Base-by-base conservation (phyloP, 1,140 invertebrate species). In the Drosophila miranda region DNA sequence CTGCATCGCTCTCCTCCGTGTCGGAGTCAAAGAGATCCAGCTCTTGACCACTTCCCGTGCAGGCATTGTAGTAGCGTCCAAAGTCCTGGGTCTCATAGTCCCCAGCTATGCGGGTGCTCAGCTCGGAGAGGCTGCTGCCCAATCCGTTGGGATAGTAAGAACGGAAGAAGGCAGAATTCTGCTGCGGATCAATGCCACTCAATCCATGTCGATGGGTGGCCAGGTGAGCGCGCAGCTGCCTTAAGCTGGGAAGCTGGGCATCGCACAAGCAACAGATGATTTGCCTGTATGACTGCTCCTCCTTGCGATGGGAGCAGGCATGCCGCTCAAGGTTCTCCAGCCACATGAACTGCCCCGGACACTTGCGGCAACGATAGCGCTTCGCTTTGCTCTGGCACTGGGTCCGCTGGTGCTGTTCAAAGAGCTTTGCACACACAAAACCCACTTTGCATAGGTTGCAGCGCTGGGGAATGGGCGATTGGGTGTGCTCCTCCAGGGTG, bases 301-400 rank as follows among this genome's bases (percentile, higher is more conserved):
- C 41, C 11, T 13, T 34, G 7, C 11, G 43, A 41, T 83, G 34
- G 5, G 60, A 42, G 56, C 89, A 90, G 0, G 59, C 67, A 34
- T 90, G 89, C 4, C 59, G 51, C 6, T 75, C 55, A 0, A 89
- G 61, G 51, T 89, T 90, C 44, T 90, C 75, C 19, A 48, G 19
- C 89, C 89, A 90, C 14, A 89, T 74, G 51, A 90, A 90, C 60
- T 80, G 89, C 0, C 82, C 89, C 0, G 89, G 89, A 53, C 89
- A 90, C 3, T 61, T 66, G 2, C 61, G 41, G 56, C 89, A 90
- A 6, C 51, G 58, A 38, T 76, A 64, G 6, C 75, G 61, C 48
- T 73, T 89, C 0, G 71, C 30, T 16, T 54, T 56, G 42, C 71
- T 83, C 2, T 68, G 30, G 26, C 89, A 90, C 11, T 90, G 89